Conservation (phyloP, 2,797 vertebrate species). For the Lemur catta region DNA sequence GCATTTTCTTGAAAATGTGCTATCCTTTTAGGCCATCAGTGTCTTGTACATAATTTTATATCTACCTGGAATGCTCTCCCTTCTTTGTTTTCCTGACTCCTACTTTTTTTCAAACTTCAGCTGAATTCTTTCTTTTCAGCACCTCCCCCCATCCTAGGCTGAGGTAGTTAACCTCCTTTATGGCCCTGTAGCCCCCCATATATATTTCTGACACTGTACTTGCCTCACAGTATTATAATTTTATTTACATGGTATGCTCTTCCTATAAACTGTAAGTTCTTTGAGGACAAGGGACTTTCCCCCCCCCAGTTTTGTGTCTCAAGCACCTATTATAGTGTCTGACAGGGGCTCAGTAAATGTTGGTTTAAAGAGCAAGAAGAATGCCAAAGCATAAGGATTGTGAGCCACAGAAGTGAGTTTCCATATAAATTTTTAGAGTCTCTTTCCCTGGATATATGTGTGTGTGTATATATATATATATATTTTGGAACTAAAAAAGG, state of each 20-base stretch:
- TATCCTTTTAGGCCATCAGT: not conserved
- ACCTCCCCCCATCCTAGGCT: not conserved
- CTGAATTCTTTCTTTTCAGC: not conserved
- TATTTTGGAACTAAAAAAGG: too few relatives aligned
- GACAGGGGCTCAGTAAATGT: not conserved
- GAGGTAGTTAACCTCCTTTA: not conserved
- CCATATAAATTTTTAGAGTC: not conserved
- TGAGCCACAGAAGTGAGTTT: not conserved
- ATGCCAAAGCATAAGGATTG: not conserved
- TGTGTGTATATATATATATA: too few relatives aligned
- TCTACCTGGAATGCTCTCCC: not conserved
- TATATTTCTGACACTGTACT: not conserved
- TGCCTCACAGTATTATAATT: not conserved
- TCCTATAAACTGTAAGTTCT: not conserved
- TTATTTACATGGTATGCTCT: not conserved
- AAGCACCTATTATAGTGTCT: not conserved
- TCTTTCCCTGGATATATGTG: not conserved
- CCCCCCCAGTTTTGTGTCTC: not conserved
- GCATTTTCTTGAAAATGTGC: not conserved
- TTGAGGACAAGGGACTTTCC: not conserved
- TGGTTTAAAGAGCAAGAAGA: not conserved
- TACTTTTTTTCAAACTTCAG: not conserved
- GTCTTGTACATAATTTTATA: not conserved
- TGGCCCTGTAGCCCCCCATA: too few relatives aligned
- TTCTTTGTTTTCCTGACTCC: not conserved